phyloP scores from a whole-genome alignment of 1,140 invertebrate genomes.

The Lepidotrigona ventralis region DNA sequence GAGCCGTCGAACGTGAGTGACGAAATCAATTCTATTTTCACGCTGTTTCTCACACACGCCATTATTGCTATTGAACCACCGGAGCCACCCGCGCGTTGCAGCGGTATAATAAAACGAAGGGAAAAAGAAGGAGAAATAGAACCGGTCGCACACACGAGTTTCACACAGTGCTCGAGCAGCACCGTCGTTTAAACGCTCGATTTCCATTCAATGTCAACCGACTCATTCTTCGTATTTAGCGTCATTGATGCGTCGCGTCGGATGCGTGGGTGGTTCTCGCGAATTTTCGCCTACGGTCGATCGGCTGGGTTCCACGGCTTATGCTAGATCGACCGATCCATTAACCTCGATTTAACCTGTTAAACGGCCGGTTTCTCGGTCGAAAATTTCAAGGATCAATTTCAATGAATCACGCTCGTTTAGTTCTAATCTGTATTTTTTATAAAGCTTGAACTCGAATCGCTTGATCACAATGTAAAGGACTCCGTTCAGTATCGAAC shows the following conservation, averaged over 20 bases:
- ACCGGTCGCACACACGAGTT: background rate
- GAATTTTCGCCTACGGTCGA: constrained; percentile 58
- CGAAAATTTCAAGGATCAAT: background rate
- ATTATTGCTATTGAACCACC: background rate
- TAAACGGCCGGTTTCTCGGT: background rate
- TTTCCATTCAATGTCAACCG: constrained; percentile 59
- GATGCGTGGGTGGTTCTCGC: constrained; percentile 41
- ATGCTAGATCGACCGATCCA: background rate
- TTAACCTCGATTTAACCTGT: constrained; percentile 34
- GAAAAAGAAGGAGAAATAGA: background rate
- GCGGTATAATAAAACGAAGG: no score
- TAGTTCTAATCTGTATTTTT: background rate
- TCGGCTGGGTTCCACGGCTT: constrained; percentile 32
- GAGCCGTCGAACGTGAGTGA: constrained; percentile 27
- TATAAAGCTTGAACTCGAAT: background rate
- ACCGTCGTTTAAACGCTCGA: constrained; percentile 33
- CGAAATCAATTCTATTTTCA: background rate
- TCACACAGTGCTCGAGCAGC: background rate
- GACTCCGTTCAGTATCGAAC: background rate
- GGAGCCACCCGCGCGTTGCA: background rate
- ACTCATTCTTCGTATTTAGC: constrained; percentile 39
- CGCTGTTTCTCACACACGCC: background rate
- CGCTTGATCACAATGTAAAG: background rate
- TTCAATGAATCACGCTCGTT: background rate
- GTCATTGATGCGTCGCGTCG: constrained; percentile 10